These are phyloP conservation scores for Megaceryle torquata DNA, from an alignment of 2,113 vertebrate genomes.

Conservation along the genomic window DNA sequence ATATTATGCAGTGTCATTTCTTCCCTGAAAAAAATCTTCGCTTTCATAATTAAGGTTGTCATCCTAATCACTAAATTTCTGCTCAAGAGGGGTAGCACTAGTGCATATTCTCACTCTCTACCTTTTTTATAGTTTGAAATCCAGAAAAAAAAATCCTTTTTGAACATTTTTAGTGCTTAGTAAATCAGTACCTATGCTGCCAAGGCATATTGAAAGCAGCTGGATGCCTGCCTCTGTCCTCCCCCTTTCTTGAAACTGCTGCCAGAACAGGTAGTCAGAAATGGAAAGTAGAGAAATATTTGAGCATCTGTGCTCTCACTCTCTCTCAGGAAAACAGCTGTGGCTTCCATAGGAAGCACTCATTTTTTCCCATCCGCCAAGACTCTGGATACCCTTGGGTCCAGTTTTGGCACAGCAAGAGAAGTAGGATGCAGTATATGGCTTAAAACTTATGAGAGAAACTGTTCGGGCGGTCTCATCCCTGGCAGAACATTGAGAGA, in stretches of 20 bases:
- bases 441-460: conserved; percentile 79
- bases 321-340: conserved; percentile 88
- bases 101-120: not conserved
- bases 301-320: conserved; percentile 67
- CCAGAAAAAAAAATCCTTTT: conserved; percentile 18
- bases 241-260: conserved; percentile 47
- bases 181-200: conserved; percentile 56
- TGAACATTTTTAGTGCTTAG: conserved; percentile 47
- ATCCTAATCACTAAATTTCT: not conserved
- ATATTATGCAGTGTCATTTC: not conserved
- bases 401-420: conserved; percentile 79
- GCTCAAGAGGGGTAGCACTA: not conserved
- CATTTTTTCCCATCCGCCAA: conserved; percentile 85
- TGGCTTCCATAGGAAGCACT: conserved; percentile 81
- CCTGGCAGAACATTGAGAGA: conserved; percentile 75
- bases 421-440: conserved; percentile 90
- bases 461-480: conserved; percentile 68
- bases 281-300: conserved; percentile 74
- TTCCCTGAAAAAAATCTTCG: not conserved
- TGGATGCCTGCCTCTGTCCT: conserved; percentile 66
- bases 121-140: conserved; percentile 52
- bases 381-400: conserved; percentile 78
- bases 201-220: conserved; percentile 76
- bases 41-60: conserved; percentile 24
- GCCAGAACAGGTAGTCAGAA: conserved; percentile 85